Evolutionary conservation across 1,140 invertebrate species (phyloP), one percentile per base, ranked within the genome.

Genomic region (Coelopa frigida): DNA sequence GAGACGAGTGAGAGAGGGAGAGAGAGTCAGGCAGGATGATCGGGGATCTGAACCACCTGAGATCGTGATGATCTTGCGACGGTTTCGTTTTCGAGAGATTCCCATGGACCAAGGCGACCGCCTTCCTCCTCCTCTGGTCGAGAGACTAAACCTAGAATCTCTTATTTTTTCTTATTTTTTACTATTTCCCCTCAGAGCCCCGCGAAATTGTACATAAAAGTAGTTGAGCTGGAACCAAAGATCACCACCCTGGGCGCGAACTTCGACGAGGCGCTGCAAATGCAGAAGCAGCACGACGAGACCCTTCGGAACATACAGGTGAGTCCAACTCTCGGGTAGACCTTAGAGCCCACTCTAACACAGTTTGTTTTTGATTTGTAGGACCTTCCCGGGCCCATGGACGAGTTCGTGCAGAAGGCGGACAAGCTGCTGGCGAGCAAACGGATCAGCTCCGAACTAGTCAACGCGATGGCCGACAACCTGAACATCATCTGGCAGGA

Each of bases 401-500:
- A 90, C 58, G 89, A 94, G 70, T 77, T 94, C 42, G 77, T 94
- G 36, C 76, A 83, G 29, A 82, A 89, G 70, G 89, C 89, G 1
- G 90, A 94, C 70, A 81, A 85, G 56, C 72, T 90, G 49, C 85
- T 90, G 49, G 80, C 82, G 17, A 84, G 80, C 5, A 86, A 93
- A 61, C 79, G 78, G 56, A 81, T 84, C 11, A 76, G 82, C 51
- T 81, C 80, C 52, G 85, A 82, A 72, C 85, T 94, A 15, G 91
- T 93, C 61, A 81, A 85, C 41, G 89, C 89, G 2, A 94, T 95
- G 91, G 89, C 89, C 10, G 87, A 91, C 64, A 88, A 87, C 15
- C 72, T 95, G 24, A 84, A 84, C 32, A 77, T 83, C 51, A 89
- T 90, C 1, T 95, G 92, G 92, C 82, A 81, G 57, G 89, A 92